These are phyloP conservation scores for Scartelaos histophorus DNA, from an alignment of 2,113 vertebrate genomes.

Conservation along the genomic window DNA sequence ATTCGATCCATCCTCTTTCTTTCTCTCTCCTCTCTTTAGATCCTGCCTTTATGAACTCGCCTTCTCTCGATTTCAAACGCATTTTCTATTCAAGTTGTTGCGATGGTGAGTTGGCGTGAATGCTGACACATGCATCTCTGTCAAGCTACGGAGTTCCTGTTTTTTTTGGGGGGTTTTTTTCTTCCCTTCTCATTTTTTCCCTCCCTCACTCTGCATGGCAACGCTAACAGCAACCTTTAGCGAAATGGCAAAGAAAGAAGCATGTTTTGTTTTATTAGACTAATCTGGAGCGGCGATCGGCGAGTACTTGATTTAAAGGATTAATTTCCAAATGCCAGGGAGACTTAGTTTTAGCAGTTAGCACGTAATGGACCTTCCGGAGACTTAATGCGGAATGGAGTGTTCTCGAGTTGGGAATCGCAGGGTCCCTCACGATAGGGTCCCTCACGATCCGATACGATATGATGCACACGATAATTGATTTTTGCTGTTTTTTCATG, in stretches of 20 bases:
- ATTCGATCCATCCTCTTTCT: conserved; percentile 6
- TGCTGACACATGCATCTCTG: conserved; percentile 16
- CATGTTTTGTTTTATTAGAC: conserved; percentile 58
- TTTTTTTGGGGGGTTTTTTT: conserved; percentile 11
- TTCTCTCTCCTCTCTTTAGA: conserved; percentile 38
- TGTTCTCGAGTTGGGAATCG: neutral
- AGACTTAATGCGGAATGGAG: conserved; percentile 20
- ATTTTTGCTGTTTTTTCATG: too few species aligned
- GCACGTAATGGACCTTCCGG: conserved; percentile 33
- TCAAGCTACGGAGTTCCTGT: conserved; percentile 31
- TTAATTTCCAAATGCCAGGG: conserved; percentile 62
- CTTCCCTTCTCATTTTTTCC: too few species aligned
- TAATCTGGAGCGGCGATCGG: conserved; percentile 49
- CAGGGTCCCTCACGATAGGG: too few species aligned
- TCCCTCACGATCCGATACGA: too few species aligned
- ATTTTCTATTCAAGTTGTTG: conserved; percentile 64
- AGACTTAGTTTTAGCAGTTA: conserved; percentile 10
- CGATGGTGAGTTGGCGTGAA: conserved; percentile 69
- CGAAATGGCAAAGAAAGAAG: conserved; percentile 51
- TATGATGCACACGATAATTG: too few species aligned
- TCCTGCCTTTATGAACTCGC: conserved; percentile 56
- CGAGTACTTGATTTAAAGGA: conserved; percentile 65
- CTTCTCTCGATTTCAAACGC: conserved; percentile 77
- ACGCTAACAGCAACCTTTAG: conserved; percentile 62
- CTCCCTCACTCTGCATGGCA: conserved; percentile 55